Percentiles rank a stretch among this genome's conserved stretches.
These are phyloP conservation scores for Poeciliopsis retropinna DNA, from an alignment of 2,113 vertebrate genomes.

Conservation along the genomic window DNA sequence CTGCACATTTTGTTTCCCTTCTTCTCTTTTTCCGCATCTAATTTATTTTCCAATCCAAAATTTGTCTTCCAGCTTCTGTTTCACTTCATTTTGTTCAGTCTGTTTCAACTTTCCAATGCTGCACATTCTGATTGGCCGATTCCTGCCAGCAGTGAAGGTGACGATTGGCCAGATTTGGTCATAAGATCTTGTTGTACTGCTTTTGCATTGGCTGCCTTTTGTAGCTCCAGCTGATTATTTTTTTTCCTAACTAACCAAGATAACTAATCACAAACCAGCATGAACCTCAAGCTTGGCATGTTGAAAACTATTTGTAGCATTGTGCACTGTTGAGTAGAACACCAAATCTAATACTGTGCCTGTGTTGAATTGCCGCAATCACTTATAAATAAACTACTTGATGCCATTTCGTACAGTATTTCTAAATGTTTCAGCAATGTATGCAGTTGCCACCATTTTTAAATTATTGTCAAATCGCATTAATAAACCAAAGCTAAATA, in stretches of 20 bases:
- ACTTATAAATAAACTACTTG: background rate
- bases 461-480: background rate
- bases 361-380: background rate
- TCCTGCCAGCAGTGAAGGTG: slow-evolving; percentile 81
- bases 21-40: slow-evolving; percentile 15
- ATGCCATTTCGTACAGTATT: background rate
- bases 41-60: slow-evolving; percentile 9
- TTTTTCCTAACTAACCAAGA: slow-evolving; percentile 21
- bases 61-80: slow-evolving; percentile 53
- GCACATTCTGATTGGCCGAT: slow-evolving; percentile 89
- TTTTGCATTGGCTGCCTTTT: slow-evolving; percentile 55
- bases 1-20: slow-evolving; percentile 11
- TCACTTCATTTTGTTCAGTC: slow-evolving; percentile 81
- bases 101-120: slow-evolving; percentile 88
- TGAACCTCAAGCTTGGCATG: slow-evolving; percentile 36
- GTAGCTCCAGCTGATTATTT: background rate
- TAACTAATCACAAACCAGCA: slow-evolving; percentile 43
- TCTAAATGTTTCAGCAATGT: background rate
- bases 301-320: slow-evolving; percentile 3
- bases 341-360: background rate
- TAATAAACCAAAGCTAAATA: background rate
- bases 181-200: slow-evolving; percentile 36
- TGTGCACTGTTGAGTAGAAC: background rate
- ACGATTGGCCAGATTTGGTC: slow-evolving; percentile 72
- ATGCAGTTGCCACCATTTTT: no score